These are phyloP conservation scores for Allacma fusca DNA, from an alignment of 2,888 invertebrate species.

Conservation along the genomic window DNA sequence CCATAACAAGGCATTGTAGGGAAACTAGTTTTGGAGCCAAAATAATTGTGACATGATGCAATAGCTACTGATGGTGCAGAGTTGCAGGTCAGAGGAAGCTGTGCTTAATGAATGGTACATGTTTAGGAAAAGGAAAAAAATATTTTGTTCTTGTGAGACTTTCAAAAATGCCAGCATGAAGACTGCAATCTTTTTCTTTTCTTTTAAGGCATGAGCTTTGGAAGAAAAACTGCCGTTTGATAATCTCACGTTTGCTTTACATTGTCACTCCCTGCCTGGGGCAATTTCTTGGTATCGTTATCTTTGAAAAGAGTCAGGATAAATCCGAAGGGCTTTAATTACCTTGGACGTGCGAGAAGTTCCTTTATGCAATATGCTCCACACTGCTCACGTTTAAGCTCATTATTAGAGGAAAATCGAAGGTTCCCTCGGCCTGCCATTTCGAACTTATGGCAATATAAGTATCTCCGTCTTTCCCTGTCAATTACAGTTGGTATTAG, in stretches of 20 bases:
- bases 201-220: background rate
- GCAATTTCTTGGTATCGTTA: background rate
- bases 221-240: background rate
- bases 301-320: background rate
- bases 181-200: background rate
- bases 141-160: too few relatives aligned
- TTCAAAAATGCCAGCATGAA: too few relatives aligned
- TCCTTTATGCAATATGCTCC: background rate
- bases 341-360: background rate
- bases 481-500: background rate
- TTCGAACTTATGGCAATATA: background rate
- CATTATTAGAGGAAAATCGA: background rate
- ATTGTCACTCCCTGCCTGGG: background rate
- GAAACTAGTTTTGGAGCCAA: too few relatives aligned
- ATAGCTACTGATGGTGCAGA: background rate
- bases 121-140: background rate
- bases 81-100: conserved; percentile 2
- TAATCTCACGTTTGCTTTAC: background rate
- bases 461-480: background rate
- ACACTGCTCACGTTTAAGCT: background rate
- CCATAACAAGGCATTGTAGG: too few relatives aligned
- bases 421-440: background rate
- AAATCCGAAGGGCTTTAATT: conserved; percentile 1
- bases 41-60: too few relatives aligned
- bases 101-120: background rate